Percentiles rank a stretch among this genome's conserved stretches.
These are phyloP conservation scores for Oryzias melastigma DNA, from an alignment of 2,113 vertebrate genomes.

Conservation along the genomic window DNA sequence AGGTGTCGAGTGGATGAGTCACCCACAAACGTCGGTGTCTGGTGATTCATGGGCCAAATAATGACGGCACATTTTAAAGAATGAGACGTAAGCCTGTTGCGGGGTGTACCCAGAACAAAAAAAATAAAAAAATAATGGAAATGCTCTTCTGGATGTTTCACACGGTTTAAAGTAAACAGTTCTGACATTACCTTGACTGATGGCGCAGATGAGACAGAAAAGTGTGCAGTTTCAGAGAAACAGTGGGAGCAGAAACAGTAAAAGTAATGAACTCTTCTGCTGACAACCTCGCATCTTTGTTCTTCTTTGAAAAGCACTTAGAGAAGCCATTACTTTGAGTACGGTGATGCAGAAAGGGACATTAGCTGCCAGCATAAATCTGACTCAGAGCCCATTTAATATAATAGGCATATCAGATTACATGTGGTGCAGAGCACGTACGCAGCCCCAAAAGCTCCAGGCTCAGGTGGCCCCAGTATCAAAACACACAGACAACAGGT, in stretches of 20 bases:
- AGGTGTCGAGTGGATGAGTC: constrained; percentile 52
- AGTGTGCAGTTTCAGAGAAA: constrained; percentile 12
- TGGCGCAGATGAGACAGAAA: constrained; percentile 1
- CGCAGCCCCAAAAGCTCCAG: constrained; percentile 36
- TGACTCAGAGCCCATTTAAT: constrained; percentile 51
- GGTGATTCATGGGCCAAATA: constrained; percentile 52
- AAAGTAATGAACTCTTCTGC: constrained; percentile 21
- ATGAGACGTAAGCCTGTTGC: constrained; percentile 7
- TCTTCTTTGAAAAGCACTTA: constrained; percentile 53
- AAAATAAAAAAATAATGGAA: neutral
- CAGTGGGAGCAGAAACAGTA: constrained; percentile 28
- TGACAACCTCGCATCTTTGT: constrained; percentile 37
- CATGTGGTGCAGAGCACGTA: constrained; percentile 46
- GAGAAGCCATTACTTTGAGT: constrained; percentile 56
- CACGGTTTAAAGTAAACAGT: constrained; percentile 31
- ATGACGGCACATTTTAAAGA: constrained; percentile 35
- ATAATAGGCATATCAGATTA: constrained; percentile 54
- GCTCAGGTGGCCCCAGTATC: constrained; percentile 55
- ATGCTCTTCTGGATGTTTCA: constrained; percentile 32
- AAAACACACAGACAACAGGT: constrained; percentile 17
- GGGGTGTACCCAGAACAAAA: constrained; percentile 16
- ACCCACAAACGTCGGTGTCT: constrained; percentile 31
- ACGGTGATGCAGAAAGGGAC: constrained; percentile 45
- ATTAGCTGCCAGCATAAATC: constrained; percentile 38
- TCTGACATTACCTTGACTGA: constrained; percentile 13